Conservation (phyloP, 2,888 invertebrate genomes). For the Globia sparganii region DNA sequence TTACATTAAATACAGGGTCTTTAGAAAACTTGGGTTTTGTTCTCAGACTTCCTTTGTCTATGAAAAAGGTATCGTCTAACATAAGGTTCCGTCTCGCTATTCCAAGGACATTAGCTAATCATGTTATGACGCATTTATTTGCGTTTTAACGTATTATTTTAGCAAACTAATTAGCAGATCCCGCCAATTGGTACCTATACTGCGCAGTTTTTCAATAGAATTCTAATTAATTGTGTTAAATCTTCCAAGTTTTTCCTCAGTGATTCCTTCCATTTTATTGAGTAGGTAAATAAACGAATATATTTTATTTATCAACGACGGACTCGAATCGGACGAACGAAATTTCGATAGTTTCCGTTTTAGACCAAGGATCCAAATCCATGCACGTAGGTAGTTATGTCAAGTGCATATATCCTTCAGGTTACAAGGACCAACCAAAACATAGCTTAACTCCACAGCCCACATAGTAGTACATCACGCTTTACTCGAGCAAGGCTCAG, state of each 20-base stretch:
- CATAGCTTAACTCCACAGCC: not conserved
- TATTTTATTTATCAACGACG: not conserved
- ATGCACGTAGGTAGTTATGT: not conserved
- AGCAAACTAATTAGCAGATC: conserved; percentile 40
- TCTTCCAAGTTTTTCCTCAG: not conserved
- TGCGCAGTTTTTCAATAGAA: conserved; percentile 43
- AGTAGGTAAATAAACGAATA: not conserved
- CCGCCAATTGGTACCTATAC: conserved; percentile 22
- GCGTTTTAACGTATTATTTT: conserved; percentile 41
- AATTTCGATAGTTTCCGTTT: not conserved
- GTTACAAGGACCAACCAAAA: not conserved
- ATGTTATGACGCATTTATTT: conserved; percentile 49
- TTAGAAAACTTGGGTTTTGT: conserved; percentile 28
- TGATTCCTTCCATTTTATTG: not conserved
- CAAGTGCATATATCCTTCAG: not conserved
- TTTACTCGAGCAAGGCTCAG: conserved; percentile 14
- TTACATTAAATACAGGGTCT: conserved; percentile 27
- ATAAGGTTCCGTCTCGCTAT: conserved; percentile 24
- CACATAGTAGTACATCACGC: conserved; percentile 11
- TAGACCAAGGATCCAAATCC: not conserved
- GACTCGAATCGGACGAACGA: not conserved
- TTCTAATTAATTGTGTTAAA: conserved; percentile 12
- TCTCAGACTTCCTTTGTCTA: conserved; percentile 43
- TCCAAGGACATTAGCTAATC: conserved; percentile 45
- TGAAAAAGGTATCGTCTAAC: conserved; percentile 44